phyloP scores from a whole-genome alignment of 2,888 invertebrate genomes.

The Anagyrus pseudococci region DNA sequence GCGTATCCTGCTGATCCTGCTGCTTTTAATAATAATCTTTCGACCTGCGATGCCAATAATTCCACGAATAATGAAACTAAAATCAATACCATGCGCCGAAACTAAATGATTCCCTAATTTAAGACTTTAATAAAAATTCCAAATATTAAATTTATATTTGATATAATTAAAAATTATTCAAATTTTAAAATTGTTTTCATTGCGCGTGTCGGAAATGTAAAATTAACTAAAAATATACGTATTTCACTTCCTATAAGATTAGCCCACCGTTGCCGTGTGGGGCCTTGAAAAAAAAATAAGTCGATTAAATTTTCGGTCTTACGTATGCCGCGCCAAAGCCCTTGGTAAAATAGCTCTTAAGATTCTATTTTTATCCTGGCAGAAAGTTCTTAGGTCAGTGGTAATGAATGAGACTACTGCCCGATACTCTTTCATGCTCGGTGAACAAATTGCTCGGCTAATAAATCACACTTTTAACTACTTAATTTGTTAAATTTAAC shows the following conservation, averaged over 20 bases:
- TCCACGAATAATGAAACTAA: too few species aligned
- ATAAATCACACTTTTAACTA: slow-evolving; percentile 14
- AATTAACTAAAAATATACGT: too few species aligned
- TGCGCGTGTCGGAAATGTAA: too few species aligned
- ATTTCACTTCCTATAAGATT: too few species aligned
- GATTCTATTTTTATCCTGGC: slow-evolving; percentile 30
- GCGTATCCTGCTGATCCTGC: slow-evolving; percentile 40
- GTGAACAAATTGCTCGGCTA: slow-evolving; percentile 4
- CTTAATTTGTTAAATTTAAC: slow-evolving; percentile 21
- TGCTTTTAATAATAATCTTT: slow-evolving; percentile 24
- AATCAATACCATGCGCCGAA: too few species aligned
- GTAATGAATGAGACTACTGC: slow-evolving; percentile 21
- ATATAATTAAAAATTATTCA: too few species aligned
- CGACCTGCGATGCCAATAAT: too few species aligned
- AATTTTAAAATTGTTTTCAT: too few species aligned
- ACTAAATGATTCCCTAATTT: too few species aligned
- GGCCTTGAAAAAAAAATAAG: slow-evolving; percentile 21
- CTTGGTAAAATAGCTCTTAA: slow-evolving; percentile 22
- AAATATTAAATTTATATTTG: too few species aligned
- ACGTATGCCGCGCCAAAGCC: slow-evolving; percentile 9
- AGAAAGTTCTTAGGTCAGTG: slow-evolving; percentile 26
- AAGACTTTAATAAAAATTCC: too few species aligned
- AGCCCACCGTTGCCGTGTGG: not conserved
- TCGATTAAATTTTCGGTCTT: slow-evolving; percentile 12
- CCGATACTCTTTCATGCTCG: slow-evolving; percentile 11